Conservation (phyloP, 2,888 invertebrate genomes). For the Coelopa pilipes region DNA sequence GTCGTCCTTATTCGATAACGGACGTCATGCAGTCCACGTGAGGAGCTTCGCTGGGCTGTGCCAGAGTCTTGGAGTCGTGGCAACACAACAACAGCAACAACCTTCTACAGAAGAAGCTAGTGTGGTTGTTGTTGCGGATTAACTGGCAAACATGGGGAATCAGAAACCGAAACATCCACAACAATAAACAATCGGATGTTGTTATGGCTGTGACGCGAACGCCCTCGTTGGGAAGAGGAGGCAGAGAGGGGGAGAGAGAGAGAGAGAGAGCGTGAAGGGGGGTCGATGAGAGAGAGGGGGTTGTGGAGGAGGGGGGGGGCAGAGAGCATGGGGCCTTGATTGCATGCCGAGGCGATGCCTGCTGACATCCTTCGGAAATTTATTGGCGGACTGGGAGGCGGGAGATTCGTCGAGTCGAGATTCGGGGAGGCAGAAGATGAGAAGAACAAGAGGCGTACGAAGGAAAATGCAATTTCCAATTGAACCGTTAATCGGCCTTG, state of each 20-base stretch:
- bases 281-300: no score
- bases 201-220: not conserved
- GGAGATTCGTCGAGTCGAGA: no score
- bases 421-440: no score
- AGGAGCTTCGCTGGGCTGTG: no score
- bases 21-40: no score
- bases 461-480: slow-evolving; percentile 37
- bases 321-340: no score
- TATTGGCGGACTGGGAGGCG: not conserved
- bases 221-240: not conserved
- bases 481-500: slow-evolving; percentile 40
- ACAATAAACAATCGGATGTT: not conserved
- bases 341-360: not conserved
- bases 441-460: not conserved
- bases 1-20: no score
- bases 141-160: no score
- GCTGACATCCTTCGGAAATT: slow-evolving; percentile 23
- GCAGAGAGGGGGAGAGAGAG: not conserved
- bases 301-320: no score
- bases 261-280: no score
- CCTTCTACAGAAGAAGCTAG: not conserved
- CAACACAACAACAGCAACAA: slow-evolving; percentile 11
- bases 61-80: not conserved
- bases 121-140: no score
- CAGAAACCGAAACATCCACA: not conserved